Base-by-base conservation (phyloP, 2,113 vertebrate genomes). In the Mirza zaza region DNA sequence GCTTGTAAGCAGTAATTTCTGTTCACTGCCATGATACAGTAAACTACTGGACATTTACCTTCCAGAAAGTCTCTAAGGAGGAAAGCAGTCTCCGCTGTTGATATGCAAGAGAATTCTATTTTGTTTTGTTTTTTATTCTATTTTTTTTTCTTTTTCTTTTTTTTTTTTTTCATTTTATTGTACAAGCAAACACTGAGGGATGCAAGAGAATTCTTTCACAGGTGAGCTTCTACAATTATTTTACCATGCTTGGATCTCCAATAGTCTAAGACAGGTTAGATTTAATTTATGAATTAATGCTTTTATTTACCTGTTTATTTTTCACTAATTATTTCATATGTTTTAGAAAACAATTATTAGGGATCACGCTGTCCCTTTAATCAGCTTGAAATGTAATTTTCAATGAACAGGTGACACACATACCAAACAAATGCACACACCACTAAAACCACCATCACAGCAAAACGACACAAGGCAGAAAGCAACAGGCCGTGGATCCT, bases 371-470 rank as follows among this genome's bases (percentile, higher is more conserved):
- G n/a, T 81, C 32, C 45, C 42, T 84, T 80, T 39, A 32, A 68
- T 59, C 15, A 68, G 61, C 29, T 68, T 76, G 48, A 50, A 68
- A 80, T 1, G 1, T 65, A 86, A 59, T 93, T 77, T 91, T 45
- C 57, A 85, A 85, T 77, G 34, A 63, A 65, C 5, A 86, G 52
- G 52, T 17, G n/a, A 96, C 39, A 95, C 81, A 84, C 57, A 96
- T 87, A 97, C 25, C 96, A 11, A 89, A 96, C 87, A 79, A 84
- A 91, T 88, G 36, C 80, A 97, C 96, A 96, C 71, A 89, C 95
- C 87, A 94, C 82, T 36, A 67, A 75, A 94, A 97, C 98, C 93
- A 97, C 94, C 80, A 87, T 2, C 86, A 98, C 97, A 96, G 97
- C 96, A 97, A 73, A n/a, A 97, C 79, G 75, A 98, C 93, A 98